Evolutionary conservation across 1,140 invertebrate species (phyloP), one percentile per base, ranked within the genome.

Genomic region (Bombyx mandarina): DNA sequence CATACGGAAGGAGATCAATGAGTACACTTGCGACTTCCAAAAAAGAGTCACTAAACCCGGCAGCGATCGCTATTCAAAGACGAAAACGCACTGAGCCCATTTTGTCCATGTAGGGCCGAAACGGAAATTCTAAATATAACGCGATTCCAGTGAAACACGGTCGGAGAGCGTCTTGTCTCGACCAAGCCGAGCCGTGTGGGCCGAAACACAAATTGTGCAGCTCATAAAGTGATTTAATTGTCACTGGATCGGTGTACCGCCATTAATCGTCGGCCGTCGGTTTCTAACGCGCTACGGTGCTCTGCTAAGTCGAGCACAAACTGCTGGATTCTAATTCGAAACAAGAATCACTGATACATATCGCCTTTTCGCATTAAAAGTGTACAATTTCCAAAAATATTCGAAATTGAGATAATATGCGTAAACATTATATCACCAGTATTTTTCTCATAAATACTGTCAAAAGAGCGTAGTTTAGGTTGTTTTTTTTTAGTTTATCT

Each of bases 111-210:
- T 79, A 82, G 71, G 78, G 72, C 68, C 8, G 73, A 74, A 79
- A 83, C 80, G 80, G 80, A 81, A 73, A 83, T 85, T 86, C 83
- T 86, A 86, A 83, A 79, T 79, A 82, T 86, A 86, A 77, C 76
- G 65, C 63, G 71, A 76, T 84, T 84, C 78, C 69, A 79, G 66
- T 71, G 76, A 86, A 85, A 81, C 72, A 71, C 62, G 56, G 60
- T 43, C 61, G 60, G 68, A 71, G 63, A 70, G 70, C 68, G 77
- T 71, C 63, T 73, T 62, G 60, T 65, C 60, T 65, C 61, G 62
- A 72, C 54, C 73, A 72, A 69, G 71, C 70, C 69, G 73, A 66
- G 66, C 63, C 68, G 71, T 69, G 72, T 83, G 80, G 79, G 79
- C 66, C 49, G 60, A 55, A 49, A 59, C 67, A 63, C 66, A 62